phyloP scores from a whole-genome alignment of 1,140 invertebrate species.

The Leptinotarsa lineolata region DNA sequence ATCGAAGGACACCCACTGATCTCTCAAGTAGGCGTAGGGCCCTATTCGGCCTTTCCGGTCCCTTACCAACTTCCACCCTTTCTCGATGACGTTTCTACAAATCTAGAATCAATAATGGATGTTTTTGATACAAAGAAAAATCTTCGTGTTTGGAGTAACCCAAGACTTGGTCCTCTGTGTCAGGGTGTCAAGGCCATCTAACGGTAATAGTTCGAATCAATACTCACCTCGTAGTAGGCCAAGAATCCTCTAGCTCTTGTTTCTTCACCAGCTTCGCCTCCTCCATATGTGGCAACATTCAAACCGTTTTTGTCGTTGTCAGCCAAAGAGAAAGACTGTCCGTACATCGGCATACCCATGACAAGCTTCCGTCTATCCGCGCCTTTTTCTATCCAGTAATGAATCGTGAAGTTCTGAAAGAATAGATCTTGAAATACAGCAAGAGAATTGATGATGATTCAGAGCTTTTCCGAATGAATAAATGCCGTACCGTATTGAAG shows the following conservation, averaged over 20 bases:
- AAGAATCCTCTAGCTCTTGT: slow-evolving; percentile 81
- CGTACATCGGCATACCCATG: slow-evolving; percentile 84
- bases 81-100: slow-evolving; percentile 67
- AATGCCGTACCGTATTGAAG: slow-evolving; percentile 70
- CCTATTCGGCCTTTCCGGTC: slow-evolving; percentile 73
- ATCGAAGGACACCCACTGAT: slow-evolving; percentile 87
- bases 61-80: slow-evolving; percentile 70
- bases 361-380: slow-evolving; percentile 75
- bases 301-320: slow-evolving; percentile 64
- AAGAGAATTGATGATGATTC: no score
- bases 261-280: slow-evolving; percentile 77
- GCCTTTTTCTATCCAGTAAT: slow-evolving; percentile 80
- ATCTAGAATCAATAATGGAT: slow-evolving; percentile 59
- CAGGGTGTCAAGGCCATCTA: no score
- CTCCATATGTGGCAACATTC: slow-evolving; percentile 71
- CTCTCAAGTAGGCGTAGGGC: slow-evolving; percentile 72
- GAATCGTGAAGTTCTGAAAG: slow-evolving; percentile 75
- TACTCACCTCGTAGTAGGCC: slow-evolving; percentile 79
- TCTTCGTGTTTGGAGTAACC: no score
- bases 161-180: no score
- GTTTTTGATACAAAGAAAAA: not conserved
- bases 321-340: slow-evolving; percentile 79
- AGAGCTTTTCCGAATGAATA: not conserved
- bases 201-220: not conserved
- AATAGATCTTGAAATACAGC: not conserved